Evolutionary conservation across 2,113 vertebrate species (phyloP).

Genomic region (Cricetomys ansorgei): DNA sequence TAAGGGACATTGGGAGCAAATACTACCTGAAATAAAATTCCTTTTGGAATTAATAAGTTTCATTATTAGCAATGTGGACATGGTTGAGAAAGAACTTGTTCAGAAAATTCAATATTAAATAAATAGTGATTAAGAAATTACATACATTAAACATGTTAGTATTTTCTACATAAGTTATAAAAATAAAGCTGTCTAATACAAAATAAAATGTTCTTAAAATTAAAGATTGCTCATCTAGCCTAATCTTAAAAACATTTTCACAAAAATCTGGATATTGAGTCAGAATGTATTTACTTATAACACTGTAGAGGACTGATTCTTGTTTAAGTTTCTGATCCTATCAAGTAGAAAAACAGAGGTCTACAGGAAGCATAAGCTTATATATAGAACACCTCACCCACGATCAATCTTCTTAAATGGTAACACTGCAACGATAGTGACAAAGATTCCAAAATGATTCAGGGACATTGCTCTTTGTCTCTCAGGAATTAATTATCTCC

Average conservation of each 20-base stretch:
- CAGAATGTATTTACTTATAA: background rate
- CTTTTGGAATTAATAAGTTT: background rate
- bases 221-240: background rate
- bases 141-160: background rate
- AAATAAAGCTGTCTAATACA: background rate
- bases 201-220: background rate
- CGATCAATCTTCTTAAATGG: background rate
- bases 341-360: background rate
- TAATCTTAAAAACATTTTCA: background rate
- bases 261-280: background rate
- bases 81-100: background rate
- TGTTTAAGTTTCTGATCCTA: background rate
- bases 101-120: background rate
- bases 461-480: background rate
- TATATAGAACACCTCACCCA: rapidly evolving
- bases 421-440: background rate
- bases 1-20: background rate
- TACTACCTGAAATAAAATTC: background rate
- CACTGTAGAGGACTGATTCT: background rate
- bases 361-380: background rate
- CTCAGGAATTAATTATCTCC: constrained; percentile 53
- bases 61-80: background rate
- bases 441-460: background rate
- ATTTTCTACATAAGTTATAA: background rate
- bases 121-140: no score